Base-by-base conservation (phyloP, 2,888 invertebrate species). In the Deilephila elpenor region DNA sequence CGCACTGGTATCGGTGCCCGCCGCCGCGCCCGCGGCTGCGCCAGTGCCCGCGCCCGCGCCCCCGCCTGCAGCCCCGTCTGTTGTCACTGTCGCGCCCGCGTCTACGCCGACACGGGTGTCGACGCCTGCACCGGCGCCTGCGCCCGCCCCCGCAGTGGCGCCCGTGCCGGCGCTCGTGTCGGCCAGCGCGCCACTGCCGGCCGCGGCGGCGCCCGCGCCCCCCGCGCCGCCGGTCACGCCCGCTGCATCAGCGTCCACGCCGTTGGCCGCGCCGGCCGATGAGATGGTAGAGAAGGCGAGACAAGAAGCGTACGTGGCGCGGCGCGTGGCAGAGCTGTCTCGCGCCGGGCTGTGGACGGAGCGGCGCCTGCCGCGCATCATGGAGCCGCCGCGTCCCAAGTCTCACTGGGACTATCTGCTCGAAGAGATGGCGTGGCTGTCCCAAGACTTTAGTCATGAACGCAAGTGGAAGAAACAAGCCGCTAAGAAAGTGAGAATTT, bases 381-480 rank as follows among this genome's bases (percentile, higher is more conserved):
- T 98, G 88, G 98, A 98, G 93, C 98, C 98, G 81, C 96, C 97
- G 76, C 95, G 99, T 78, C 95, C 96, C 72, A 99, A 99, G 94
- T 97, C 98, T 44, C 99, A 99, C 91, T 99, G 99, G 99, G 99
- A 99, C 92, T 99, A 99, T 92, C 95, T 99, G 78, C 95, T 99
- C 61, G 99, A 99, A 92, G 99, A 99, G 94, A 99, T 99, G 98
- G 97, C 97, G 59, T 99, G 99, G 99, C 95, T 99, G 80, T 98
- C 99, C 59, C 98, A 98, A 59, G 99, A 99, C 93, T 99, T 99
- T 93, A 98, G 98, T 44, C 98, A 99, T 90, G 99, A 99, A 92
- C 96, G 99, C 77, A 99, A 99, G 90, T 99, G 99, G 98, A 99
- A 99, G 88, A 98, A 98, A 90, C 97, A 98, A 75, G 98, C 98